These are phyloP conservation scores for Danio aesculapii DNA, from an alignment of 2,797 vertebrate genomes.

Conservation along the genomic window DNA sequence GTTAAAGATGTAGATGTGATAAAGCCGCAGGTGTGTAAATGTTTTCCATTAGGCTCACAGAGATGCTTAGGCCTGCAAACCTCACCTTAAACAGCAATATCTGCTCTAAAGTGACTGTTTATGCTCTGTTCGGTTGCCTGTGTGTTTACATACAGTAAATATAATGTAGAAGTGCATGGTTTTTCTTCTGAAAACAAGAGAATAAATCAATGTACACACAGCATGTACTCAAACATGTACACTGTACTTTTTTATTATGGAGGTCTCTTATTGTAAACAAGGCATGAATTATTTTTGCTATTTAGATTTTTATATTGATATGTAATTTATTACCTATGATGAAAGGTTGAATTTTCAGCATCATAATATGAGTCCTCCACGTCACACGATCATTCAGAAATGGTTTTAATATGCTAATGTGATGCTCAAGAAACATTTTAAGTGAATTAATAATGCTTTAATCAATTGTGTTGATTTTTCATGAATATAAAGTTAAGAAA, in stretches of 20 bases:
- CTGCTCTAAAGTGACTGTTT: not conserved
- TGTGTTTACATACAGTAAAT: not conserved
- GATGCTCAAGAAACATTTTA: not conserved
- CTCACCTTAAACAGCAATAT: not conserved
- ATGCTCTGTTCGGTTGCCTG: not conserved
- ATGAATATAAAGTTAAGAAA: too few relatives aligned
- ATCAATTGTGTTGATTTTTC: too few relatives aligned
- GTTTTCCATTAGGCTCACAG: slow-evolving; percentile 17
- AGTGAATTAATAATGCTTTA: too few relatives aligned
- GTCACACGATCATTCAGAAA: not conserved
- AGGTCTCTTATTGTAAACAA: not conserved
- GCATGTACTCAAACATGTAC: not conserved
- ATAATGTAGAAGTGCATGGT: not conserved
- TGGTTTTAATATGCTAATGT: not conserved
- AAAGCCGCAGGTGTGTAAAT: slow-evolving; percentile 15
- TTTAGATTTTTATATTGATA: not conserved
- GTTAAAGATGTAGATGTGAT: not conserved
- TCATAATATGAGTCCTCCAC: not conserved
- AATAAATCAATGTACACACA: not conserved
- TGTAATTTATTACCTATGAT: not conserved
- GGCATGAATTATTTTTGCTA: not conserved
- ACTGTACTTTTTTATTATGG: not conserved
- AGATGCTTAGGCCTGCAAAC: slow-evolving; percentile 7
- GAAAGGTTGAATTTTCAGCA: not conserved
- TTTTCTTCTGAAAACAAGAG: not conserved